Evolutionary conservation across 2,113 vertebrate species (phyloP), one percentile per base, ranked within the genome.

Genomic region (Paramisgurnus dabryanus): DNA sequence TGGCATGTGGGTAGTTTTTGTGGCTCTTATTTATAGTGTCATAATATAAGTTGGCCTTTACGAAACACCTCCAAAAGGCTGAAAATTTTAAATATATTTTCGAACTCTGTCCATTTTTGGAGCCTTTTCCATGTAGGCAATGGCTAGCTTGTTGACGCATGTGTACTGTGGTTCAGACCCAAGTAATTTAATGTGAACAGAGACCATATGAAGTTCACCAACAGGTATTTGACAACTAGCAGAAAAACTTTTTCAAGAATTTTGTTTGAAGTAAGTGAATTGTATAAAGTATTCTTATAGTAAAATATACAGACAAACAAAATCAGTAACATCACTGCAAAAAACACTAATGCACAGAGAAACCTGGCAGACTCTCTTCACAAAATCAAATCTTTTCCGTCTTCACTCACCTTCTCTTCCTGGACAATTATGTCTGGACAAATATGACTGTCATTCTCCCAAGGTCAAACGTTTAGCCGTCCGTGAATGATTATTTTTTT

Each of bases 351-450:
- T 57, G 22, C 13, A 12, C 12, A 9, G 39, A 43, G 5, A 67
- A 13, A 67, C 4, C 22, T 22, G 22, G n/a, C n/a, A n/a, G n/a
- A n/a, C n/a, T 27, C 27, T 53, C 69, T 4, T 70, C 12, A 47
- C 41, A 50, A 50, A 18, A 71, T 45, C 39, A 45, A 64, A 49
- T 50, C 57, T 66, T 39, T 12, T 18, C 55, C 11, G 47, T 47
- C 34, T 67, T n/a, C 27, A 66, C 75, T 66, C 66, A 77, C 75
- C 75, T 49, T 61, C 40, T 27, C 34, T 60, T 74, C 72, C 72
- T 3, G 6, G 57, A 47, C 41, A 5, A 5, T 41, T 41, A 72
- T 61, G 40, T 74, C 57, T 74, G 22, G 27, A 34, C 27, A 34
- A 34, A 34, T 34, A 34, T 34, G 27, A 34, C 27, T 34, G 27